Evolutionary conservation across 2,888 invertebrate species (phyloP), one percentile per base, ranked within the genome.

Genomic region (Drosophila buzzatii): DNA sequence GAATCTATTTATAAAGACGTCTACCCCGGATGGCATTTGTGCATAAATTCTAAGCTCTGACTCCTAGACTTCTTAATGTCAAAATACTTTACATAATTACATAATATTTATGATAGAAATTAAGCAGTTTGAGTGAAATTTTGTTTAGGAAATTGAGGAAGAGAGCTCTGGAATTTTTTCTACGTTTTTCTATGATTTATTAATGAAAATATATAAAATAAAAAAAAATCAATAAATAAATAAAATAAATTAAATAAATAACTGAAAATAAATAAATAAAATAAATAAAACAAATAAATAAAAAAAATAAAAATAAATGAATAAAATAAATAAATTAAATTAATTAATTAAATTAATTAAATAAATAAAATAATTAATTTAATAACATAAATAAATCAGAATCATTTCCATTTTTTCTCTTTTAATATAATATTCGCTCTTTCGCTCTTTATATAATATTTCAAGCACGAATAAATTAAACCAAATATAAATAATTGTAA

Each of bases 21-120:
- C 35, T 49, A 61, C 45, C 56, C 51, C 56, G 33, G 51, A 47
- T 56, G 41, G 44, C 12, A 56, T 74, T 62, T 59, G n/a, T 5
- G 12, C 27, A 18, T 10, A 16, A 20, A 18, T 35, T 65, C 3
- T 12, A 8, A 23, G 20, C 5, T 12, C 49, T 49, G 27, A 27
- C 27, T 27, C 27, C 33, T 55, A 7, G n/a, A 18, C 14, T 33
- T 18, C 33, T 18, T 18, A 3, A 7, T 3, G n/a, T 8, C 31
- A 31, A 31, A 49, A 31, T 5, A 16, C 14, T 45, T 23, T 20
- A n/a, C 5, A 5, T 10, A n/a, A n/a, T 49, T 49, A 18, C 16
- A 31, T 2, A n/a, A n/a, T 5, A 33, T 18, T 49, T 7, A 14
- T 33, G 7, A 14, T 3, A 7, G 1, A 5, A 51, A 12, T 33